A percentile compares a stretch with the other conserved stretches of the same genome.
Conservation (phyloP, 2,888 invertebrate genomes). For the Alcis repandata region DNA sequence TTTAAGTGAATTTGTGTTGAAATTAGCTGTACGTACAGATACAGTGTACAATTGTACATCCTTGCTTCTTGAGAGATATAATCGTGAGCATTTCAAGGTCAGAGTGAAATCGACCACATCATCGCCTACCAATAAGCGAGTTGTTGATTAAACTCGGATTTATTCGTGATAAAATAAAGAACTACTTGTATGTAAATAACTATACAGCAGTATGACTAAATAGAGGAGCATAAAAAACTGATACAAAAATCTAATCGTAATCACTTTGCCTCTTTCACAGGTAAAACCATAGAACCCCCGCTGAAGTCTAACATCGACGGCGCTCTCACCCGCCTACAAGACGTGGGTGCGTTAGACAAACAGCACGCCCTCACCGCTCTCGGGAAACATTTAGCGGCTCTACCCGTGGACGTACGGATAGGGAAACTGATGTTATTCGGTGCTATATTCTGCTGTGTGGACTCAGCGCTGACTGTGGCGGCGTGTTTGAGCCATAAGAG, state of each 20-base stretch:
- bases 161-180: too few species aligned
- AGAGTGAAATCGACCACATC: too few species aligned
- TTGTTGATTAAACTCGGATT: too few species aligned
- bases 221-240: too few species aligned
- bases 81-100: too few species aligned
- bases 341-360: slow-evolving; percentile 93
- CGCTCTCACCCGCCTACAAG: slow-evolving; percentile 90
- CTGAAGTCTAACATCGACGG: slow-evolving; percentile 88
- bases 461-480: slow-evolving; percentile 96
- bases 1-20: too few species aligned
- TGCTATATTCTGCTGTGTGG: slow-evolving; percentile 96
- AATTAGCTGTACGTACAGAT: too few species aligned
- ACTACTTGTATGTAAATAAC: too few species aligned
- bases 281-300: slow-evolving; percentile 91
- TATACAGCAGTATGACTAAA: too few species aligned
- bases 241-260: not conserved
- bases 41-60: too few species aligned
- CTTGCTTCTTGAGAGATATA: too few species aligned
- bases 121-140: too few species aligned
- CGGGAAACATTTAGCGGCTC: slow-evolving; percentile 94
- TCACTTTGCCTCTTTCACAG: slow-evolving; percentile 62
- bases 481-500: slow-evolving; percentile 93
- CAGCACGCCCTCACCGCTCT: slow-evolving; percentile 92
- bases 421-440: slow-evolving; percentile 97
- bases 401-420: slow-evolving; percentile 96